Percentiles rank a stretch among this genome's conserved stretches.
These are phyloP conservation scores for Cheilosia urbana DNA, from an alignment of 2,888 invertebrate species.

Conservation along the genomic window DNA sequence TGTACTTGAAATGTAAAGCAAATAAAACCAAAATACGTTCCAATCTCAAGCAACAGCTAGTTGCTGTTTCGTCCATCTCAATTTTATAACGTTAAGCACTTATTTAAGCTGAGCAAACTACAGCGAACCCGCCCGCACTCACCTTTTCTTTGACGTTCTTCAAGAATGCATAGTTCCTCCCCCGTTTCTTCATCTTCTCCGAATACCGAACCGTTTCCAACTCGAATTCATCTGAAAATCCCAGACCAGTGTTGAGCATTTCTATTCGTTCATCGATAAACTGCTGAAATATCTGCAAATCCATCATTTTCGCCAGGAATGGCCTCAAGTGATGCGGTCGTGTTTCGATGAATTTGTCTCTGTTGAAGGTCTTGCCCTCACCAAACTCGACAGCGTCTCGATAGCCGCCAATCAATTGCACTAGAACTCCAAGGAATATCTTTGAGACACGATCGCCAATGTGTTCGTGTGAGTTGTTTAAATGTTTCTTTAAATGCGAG, in stretches of 20 bases:
- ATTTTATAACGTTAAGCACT: slow-evolving; percentile 7
- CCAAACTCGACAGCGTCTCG: slow-evolving; percentile 93
- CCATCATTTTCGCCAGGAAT: slow-evolving; percentile 94
- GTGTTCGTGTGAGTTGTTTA: slow-evolving; percentile 85
- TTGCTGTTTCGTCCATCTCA: slow-evolving; percentile 31
- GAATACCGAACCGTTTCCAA: slow-evolving; percentile 89
- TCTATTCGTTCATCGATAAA: slow-evolving; percentile 96
- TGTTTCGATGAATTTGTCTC: slow-evolving; percentile 94
- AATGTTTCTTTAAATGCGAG: slow-evolving; percentile 84
- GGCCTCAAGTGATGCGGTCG: slow-evolving; percentile 93
- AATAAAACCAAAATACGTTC: slow-evolving; percentile 33
- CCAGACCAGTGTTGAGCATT: slow-evolving; percentile 95
- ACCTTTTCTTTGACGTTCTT: slow-evolving; percentile 96
- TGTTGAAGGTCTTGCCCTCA: slow-evolving; percentile 91
- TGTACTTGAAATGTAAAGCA: slow-evolving; percentile 65
- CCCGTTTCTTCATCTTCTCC: slow-evolving; percentile 85
- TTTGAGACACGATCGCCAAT: slow-evolving; percentile 96
- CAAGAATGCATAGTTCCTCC: slow-evolving; percentile 90
- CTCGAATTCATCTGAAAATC: slow-evolving; percentile 98
- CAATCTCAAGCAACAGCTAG: slow-evolving; percentile 47
- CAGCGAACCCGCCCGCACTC: slow-evolving; percentile 72
- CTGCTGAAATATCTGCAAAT: slow-evolving; percentile 97
- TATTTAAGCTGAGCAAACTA: slow-evolving; percentile 34
- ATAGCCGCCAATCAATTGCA: slow-evolving; percentile 97
- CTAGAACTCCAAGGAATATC: slow-evolving; percentile 94